Conservation (phyloP, 2,888 invertebrate genomes). For the Drosophila paranaensis region DNA sequence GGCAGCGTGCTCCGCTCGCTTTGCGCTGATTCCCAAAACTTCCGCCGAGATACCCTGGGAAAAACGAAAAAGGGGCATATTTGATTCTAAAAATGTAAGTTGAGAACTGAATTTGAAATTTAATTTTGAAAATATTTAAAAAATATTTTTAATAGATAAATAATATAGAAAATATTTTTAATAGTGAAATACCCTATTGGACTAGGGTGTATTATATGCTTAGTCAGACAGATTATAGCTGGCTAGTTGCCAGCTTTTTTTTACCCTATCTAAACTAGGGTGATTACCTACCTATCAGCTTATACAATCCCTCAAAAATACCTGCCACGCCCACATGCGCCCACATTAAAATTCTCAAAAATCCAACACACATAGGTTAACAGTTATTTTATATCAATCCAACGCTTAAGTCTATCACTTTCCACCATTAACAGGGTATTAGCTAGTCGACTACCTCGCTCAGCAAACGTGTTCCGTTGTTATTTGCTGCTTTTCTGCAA, state of each 20-base stretch:
- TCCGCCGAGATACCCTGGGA: slow-evolving; percentile 33
- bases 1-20: slow-evolving; percentile 28
- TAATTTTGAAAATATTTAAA: too few species aligned
- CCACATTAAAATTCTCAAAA: too few species aligned
- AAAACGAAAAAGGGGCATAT: not conserved
- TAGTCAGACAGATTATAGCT: not conserved
- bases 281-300: not conserved
- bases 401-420: not conserved
- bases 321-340: not conserved
- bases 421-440: not conserved
- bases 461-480: not conserved
- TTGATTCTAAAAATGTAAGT: too few species aligned
- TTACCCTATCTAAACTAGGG: not conserved
- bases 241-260: not conserved
- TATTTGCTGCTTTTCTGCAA: slow-evolving; percentile 64
- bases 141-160: too few species aligned
- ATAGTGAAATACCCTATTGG: too few species aligned
- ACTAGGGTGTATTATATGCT: not conserved
- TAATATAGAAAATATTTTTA: too few species aligned
- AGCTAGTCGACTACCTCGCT: not conserved
- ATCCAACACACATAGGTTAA: too few species aligned
- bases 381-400: not conserved
- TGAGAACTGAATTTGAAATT: too few species aligned
- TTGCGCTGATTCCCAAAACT: slow-evolving; percentile 69
- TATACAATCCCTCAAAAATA: not conserved